phyloP scores from a whole-genome alignment of 2,797 vertebrate genomes.

The Ptychobarbus kaznakovi region DNA sequence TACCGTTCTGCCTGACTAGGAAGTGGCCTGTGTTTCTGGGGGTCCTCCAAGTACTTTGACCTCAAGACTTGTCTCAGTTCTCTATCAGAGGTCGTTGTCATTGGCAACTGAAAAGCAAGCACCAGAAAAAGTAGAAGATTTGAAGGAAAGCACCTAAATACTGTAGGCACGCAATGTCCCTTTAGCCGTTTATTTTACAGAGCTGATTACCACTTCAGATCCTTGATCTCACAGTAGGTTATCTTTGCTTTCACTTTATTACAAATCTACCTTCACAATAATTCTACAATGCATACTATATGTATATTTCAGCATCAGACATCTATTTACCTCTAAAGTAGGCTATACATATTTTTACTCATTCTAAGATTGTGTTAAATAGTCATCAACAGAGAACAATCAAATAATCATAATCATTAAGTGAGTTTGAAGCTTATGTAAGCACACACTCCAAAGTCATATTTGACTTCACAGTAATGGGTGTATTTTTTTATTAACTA shows the following conservation, averaged over 20 bases:
- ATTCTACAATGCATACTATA: background rate
- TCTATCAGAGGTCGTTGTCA: slow-evolving; percentile 81
- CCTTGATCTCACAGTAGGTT: background rate
- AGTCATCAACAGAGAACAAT: background rate
- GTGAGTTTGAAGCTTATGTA: background rate
- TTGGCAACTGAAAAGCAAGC: slow-evolving; percentile 58
- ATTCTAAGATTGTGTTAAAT: background rate
- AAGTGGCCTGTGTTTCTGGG: slow-evolving; percentile 70
- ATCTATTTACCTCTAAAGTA: background rate
- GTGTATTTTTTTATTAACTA: background rate
- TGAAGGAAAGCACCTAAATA: background rate
- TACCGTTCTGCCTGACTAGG: slow-evolving; percentile 83
- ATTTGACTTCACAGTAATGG: background rate
- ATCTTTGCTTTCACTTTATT: background rate
- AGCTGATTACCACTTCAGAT: background rate
- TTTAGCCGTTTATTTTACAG: background rate
- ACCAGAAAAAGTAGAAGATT: slow-evolving; percentile 18
- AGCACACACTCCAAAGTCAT: background rate
- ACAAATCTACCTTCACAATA: background rate
- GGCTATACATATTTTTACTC: background rate
- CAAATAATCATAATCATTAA: background rate
- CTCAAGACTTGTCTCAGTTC: slow-evolving; percentile 81
- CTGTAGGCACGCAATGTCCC: background rate
- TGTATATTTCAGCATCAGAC: background rate
- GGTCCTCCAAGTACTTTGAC: slow-evolving; percentile 81